A percentile compares a stretch with the other conserved stretches of the same genome.
Evolutionary conservation across 2,888 invertebrate species (phyloP).

Genomic region (Chrysolina oricalcia): DNA sequence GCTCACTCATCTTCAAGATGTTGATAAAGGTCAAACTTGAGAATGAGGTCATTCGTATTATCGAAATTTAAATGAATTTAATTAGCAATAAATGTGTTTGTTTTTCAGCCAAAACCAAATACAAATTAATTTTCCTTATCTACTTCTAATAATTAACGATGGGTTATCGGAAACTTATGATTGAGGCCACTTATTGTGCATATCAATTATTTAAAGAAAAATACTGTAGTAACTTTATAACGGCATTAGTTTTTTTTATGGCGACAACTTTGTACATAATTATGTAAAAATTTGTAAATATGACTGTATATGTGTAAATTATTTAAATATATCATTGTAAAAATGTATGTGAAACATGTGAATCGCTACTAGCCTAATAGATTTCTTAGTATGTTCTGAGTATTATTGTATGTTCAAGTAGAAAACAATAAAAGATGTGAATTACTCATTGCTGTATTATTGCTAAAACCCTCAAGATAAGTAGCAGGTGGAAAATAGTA

Average conservation of each 20-base stretch:
- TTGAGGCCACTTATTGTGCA: slow-evolving; percentile 50
- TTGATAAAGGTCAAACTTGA: slow-evolving; percentile 47
- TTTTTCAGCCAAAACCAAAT: slow-evolving; percentile 46
- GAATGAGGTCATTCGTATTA: slow-evolving; percentile 47
- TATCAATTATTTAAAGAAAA: neutral
- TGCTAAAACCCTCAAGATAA: neutral
- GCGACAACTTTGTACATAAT: slow-evolving; percentile 50
- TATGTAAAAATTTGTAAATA: slow-evolving; percentile 60
- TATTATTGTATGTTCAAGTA: slow-evolving; percentile 32
- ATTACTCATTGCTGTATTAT: neutral
- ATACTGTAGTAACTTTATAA: neutral
- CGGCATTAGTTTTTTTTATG: slow-evolving; percentile 37
- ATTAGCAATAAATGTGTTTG: slow-evolving; percentile 50
- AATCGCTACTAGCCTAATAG: slow-evolving; percentile 26
- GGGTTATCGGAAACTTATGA: slow-evolving; percentile 56
- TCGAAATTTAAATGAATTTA: slow-evolving; percentile 40
- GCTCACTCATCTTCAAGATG: no score
- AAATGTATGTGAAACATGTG: slow-evolving; percentile 40
- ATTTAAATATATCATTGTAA: slow-evolving; percentile 53
- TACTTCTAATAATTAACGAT: slow-evolving; percentile 49
- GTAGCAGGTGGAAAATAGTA: neutral
- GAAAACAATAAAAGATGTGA: slow-evolving; percentile 31
- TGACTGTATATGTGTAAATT: slow-evolving; percentile 61
- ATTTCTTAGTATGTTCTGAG: slow-evolving; percentile 16
- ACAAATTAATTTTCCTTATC: slow-evolving; percentile 59